Conservation (phyloP, 2,797 vertebrate species). For the Sphenopsis melanotis region DNA sequence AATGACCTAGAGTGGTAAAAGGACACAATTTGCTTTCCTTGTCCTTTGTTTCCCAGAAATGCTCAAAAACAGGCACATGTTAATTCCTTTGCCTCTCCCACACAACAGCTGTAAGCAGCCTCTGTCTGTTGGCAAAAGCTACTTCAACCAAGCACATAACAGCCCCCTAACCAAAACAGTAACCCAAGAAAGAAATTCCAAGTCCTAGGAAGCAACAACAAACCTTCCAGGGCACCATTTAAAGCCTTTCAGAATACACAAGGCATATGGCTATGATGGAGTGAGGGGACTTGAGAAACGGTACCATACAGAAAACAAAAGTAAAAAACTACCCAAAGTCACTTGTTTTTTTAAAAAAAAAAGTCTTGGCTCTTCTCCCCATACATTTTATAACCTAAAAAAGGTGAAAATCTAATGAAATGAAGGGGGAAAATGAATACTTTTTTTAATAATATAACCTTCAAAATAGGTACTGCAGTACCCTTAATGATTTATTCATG, state of each 20-base stretch:
- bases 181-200: not conserved
- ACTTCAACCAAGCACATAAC: not conserved
- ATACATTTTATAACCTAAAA: not conserved
- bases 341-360: not conserved
- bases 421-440: not conserved
- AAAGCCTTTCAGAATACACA: not conserved
- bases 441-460: not conserved
- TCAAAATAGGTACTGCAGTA: not conserved
- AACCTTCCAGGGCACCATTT: not conserved
- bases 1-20: not conserved
- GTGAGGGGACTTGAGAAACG: not conserved
- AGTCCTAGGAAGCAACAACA: not conserved
- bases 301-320: not conserved
- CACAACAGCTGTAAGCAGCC: not conserved
- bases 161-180: not conserved
- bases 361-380: not conserved
- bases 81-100: not conserved
- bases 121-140: not conserved
- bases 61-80: not conserved
- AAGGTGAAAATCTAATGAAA: not conserved
- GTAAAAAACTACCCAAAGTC: not conserved
- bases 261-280: not conserved
- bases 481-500: not conserved
- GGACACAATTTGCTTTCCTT: not conserved
- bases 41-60: constrained; percentile 15